phyloP scores from a whole-genome alignment of 2,888 invertebrate species.

The Halictus ligatus region DNA sequence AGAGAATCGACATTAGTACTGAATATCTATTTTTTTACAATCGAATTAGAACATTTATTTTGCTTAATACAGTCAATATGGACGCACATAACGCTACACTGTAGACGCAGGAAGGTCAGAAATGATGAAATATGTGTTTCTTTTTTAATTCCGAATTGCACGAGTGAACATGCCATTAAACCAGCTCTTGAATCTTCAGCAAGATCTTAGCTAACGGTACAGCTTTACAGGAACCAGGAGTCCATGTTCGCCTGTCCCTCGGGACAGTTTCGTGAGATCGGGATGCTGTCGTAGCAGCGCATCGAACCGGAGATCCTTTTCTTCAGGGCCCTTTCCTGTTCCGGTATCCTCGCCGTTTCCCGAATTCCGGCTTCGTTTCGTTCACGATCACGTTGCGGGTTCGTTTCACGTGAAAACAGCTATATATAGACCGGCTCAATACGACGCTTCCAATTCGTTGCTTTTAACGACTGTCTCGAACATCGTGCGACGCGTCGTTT shows the following conservation, averaged over 20 bases:
- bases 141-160: not conserved
- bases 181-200: constrained; percentile 39
- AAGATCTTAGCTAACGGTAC: constrained; percentile 33
- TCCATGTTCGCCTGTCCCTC: constrained; percentile 56
- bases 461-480: constrained; percentile 40
- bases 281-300: constrained; percentile 48
- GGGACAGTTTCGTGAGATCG: constrained; percentile 55
- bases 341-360: constrained; percentile 57
- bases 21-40: not conserved
- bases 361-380: constrained; percentile 66
- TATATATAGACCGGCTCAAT: constrained; percentile 55
- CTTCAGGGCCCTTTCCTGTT: constrained; percentile 57
- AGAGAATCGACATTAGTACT: too few species aligned
- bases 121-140: not conserved
- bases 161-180: constrained; percentile 25
- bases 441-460: constrained; percentile 45
- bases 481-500: constrained; percentile 50
- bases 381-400: constrained; percentile 69
- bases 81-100: not conserved
- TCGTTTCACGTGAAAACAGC: constrained; percentile 66
- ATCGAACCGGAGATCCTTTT: constrained; percentile 59
- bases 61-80: not conserved
- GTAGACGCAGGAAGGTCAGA: not conserved
- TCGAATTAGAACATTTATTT: not conserved
- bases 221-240: constrained; percentile 37